Evolutionary conservation across 2,888 invertebrate genomes (phyloP).

Genomic region (Drosophila anceps): DNA sequence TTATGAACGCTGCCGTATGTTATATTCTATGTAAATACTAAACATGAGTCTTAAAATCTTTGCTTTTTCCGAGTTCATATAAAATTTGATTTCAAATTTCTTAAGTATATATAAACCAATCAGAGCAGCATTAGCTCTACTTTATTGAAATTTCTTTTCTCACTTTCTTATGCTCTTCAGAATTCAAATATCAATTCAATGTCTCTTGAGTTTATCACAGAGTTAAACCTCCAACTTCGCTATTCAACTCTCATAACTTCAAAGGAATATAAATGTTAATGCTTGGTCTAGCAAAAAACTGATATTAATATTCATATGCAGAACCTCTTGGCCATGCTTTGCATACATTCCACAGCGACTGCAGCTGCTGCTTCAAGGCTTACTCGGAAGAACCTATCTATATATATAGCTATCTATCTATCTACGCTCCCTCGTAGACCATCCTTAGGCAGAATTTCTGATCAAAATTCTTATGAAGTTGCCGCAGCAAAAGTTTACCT

Average conservation of each 20-base stretch:
- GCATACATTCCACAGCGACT: not conserved
- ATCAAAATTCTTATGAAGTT: not conserved
- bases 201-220: not conserved
- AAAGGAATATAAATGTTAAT: slow-evolving; percentile 1
- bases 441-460: slow-evolving; percentile 6
- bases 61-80: no score
- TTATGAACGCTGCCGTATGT: no score
- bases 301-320: slow-evolving; percentile 2
- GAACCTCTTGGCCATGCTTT: not conserved
- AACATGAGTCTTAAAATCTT: no score
- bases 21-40: no score
- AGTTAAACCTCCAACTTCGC: not conserved
- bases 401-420: not conserved
- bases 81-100: not conserved
- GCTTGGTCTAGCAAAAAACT: not conserved
- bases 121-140: no score
- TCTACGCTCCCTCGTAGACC: not conserved
- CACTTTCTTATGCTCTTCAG: not conserved
- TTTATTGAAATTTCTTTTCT: not conserved
- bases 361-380: not conserved
- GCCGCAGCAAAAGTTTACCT: not conserved
- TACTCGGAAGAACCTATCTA: not conserved
- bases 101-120: no score
- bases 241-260: slow-evolving; percentile 1
- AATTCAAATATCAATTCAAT: not conserved